Evolutionary conservation across 1,140 invertebrate species (phyloP), one percentile per base, ranked within the genome.

Genomic region (Neodiprion pinetum): DNA sequence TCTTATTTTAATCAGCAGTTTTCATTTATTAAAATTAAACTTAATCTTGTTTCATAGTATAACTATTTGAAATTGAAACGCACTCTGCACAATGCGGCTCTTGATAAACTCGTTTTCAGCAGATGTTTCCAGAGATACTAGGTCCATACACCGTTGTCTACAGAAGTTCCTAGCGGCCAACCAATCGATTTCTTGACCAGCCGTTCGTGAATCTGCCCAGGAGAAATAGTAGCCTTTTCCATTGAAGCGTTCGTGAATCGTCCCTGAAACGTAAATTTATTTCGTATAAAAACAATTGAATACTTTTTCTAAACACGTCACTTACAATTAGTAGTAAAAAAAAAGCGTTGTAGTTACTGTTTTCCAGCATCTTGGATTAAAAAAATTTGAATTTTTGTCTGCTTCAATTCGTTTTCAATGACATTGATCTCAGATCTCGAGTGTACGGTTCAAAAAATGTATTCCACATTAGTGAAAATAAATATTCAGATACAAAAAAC

Each of bases 101-200:
- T 96, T 96, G 79, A 96, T 92, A 90, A 94, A 95, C 82, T 95
- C 93, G 79, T 96, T 96, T 87, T 96, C 94, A 21, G 91, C 91
- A 68, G 92, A 93, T 72, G 94, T 95, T 87, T 96, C 95, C 78
- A 96, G 85, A 7, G 94, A 95, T 9, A 96, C 92, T 14, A 95
- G 91, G 84, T 96, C 95, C 95, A 96, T 96, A 86, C 95, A 96
- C 40, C 94, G 90, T 85, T 94, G 91, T 77, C 95, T 91, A 84
- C 95, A 96, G 88, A 92, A 96, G 85, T 96, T 96, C 79, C 95
- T 91, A 1, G 91, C 94, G 14, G 91, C 92, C 49, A 96, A 86
- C 95, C 95, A 96, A 84, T 96, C 95, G 78, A 93, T 88, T 86
- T 95, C 94, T 50, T 93, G 92, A 40, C 92, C 92, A 66, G 90